Conservation (phyloP, 53 echinoderm and acorn worm genomes). For the Zoroaster sp. region DNA sequence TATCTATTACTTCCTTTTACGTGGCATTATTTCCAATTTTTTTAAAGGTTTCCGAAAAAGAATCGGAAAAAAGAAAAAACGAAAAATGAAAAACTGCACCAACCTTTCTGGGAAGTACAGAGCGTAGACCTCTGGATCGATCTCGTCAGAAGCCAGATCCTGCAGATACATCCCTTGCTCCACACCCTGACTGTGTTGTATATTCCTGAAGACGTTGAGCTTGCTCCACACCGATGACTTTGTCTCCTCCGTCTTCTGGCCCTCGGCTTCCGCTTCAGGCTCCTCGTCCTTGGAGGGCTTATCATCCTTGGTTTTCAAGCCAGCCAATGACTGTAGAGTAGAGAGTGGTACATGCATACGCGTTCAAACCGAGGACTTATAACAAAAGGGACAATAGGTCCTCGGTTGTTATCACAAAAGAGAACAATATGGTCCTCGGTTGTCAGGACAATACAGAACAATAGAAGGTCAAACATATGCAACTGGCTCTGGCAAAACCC, state of each 20-base stretch:
- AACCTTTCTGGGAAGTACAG: slow-evolving; percentile 94
- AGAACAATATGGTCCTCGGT: no score
- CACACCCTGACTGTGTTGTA: slow-evolving; percentile 70
- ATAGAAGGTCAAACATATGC: no score
- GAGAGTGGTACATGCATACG: background rate
- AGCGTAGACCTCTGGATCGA: slow-evolving; percentile 96
- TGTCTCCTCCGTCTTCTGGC: slow-evolving; percentile 51
- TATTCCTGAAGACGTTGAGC: slow-evolving; percentile 68
- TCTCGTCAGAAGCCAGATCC: slow-evolving; percentile 85
- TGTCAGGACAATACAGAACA: background rate
- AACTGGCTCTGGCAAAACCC: no score
- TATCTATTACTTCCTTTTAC: no score
- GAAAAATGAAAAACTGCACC: background rate
- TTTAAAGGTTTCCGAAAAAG: no score
- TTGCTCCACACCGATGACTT: slow-evolving; percentile 73
- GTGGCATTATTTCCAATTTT: no score
- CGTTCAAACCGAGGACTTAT: no score
- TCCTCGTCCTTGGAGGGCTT: background rate
- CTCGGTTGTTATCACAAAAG: no score
- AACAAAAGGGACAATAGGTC: no score
- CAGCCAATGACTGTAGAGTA: background rate
- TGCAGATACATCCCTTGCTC: slow-evolving; percentile 93
- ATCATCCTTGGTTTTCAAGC: background rate
- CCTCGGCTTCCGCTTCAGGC: background rate
- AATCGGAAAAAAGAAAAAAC: no score